Conservation (phyloP, 1,140 invertebrate species). For the Cephus cinctus region DNA sequence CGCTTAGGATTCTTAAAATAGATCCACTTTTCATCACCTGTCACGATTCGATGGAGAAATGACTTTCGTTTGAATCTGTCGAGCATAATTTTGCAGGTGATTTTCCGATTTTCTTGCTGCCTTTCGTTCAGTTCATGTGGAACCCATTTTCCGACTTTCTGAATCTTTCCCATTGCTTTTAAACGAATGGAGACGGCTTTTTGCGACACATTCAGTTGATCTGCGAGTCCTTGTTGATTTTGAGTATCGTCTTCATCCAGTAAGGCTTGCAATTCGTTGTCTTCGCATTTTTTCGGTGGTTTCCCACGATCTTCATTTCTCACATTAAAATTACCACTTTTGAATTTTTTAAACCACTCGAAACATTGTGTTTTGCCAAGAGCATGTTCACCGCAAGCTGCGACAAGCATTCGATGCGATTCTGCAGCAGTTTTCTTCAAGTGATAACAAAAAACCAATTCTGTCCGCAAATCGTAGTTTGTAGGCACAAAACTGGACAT, state of each 20-base stretch:
- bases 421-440: constrained; percentile 27
- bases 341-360: constrained; percentile 27
- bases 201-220: too few relatives aligned
- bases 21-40: constrained; percentile 25
- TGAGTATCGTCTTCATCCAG: too few relatives aligned
- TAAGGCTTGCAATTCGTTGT: too few relatives aligned
- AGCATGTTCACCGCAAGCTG: constrained; percentile 22
- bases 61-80: neutral
- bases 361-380: too few relatives aligned
- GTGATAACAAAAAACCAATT: constrained; percentile 23
- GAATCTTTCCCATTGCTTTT: too few relatives aligned
- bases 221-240: too few relatives aligned
- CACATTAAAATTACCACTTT: constrained; percentile 18
- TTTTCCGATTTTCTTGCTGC: constrained; percentile 19
- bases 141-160: too few relatives aligned
- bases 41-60: too few relatives aligned
- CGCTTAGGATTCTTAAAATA: constrained; percentile 20
- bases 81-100: constrained; percentile 19
- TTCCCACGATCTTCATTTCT: constrained; percentile 10
- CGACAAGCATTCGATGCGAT: constrained; percentile 23
- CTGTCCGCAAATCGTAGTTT: constrained; percentile 19
- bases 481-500: constrained; percentile 1
- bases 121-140: constrained; percentile 21
- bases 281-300: too few relatives aligned
- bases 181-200: too few relatives aligned